Conservation (phyloP, 2,113 vertebrate species). For the Accipiter cooperii region DNA sequence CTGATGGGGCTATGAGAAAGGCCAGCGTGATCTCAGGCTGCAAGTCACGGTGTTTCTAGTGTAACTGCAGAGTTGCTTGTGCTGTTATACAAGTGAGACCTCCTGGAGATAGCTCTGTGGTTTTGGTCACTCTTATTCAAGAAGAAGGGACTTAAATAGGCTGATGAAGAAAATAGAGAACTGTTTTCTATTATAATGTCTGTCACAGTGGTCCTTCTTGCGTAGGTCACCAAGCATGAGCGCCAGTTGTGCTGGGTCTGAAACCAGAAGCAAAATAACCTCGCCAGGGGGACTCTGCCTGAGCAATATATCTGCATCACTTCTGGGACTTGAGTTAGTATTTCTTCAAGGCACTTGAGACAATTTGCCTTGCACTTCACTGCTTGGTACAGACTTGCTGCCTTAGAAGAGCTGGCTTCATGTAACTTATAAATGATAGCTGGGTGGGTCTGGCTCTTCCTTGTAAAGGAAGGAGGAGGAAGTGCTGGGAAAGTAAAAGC, state of each 20-base stretch:
- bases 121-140: not conserved
- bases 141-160: not conserved
- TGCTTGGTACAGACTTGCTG: not conserved
- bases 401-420: not conserved
- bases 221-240: not conserved
- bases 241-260: not conserved
- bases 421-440: not conserved
- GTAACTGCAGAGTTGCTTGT: not conserved
- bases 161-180: not conserved
- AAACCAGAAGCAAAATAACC: not conserved
- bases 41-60: not conserved
- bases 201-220: not conserved
- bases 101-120: not conserved
- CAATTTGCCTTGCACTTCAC: conserved; percentile 26
- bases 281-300: not conserved
- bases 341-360: conserved; percentile 39
- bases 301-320: not conserved
- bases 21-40: not conserved
- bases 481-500: not conserved
- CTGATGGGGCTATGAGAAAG: not conserved
- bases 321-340: not conserved
- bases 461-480: not conserved
- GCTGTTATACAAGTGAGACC: not conserved
- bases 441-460: not conserved
- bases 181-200: not conserved